Evolutionary conservation across 2,113 vertebrate genomes (phyloP).

Genomic region (Zapus hudsonius): DNA sequence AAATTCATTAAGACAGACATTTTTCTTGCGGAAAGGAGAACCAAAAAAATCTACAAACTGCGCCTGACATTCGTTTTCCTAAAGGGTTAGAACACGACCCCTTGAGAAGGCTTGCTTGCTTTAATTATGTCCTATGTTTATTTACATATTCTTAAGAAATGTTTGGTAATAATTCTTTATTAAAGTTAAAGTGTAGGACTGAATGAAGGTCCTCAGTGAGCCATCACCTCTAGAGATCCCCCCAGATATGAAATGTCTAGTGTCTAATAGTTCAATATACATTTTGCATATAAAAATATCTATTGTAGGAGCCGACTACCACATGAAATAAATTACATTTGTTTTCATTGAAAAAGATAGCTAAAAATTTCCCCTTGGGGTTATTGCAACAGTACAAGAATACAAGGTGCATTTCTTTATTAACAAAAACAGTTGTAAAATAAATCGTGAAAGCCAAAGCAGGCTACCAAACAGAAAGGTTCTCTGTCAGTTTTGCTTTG

Average conservation of each 20-base stretch:
- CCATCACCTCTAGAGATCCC: constrained; percentile 61
- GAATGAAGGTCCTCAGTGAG: neutral
- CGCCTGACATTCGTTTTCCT: constrained; percentile 19
- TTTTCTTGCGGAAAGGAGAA: constrained; percentile 57
- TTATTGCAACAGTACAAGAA: constrained; percentile 87
- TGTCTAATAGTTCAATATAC: constrained; percentile 62
- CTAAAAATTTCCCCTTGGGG: constrained; percentile 85
- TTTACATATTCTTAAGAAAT: constrained; percentile 77
- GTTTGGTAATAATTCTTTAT: constrained; percentile 71
- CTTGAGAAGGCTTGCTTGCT: constrained; percentile 38
- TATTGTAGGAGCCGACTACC: constrained; percentile 81
- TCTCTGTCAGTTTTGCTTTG: constrained; percentile 74
- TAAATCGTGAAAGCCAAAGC: constrained; percentile 85
- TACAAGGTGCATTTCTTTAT: constrained; percentile 86
- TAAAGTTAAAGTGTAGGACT: constrained; percentile 14
- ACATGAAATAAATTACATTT: constrained; percentile 84
- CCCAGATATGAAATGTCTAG: constrained; percentile 41
- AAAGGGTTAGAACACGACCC: neutral
- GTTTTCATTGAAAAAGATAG: constrained; percentile 86
- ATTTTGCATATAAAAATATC: constrained; percentile 88
- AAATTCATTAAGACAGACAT: constrained; percentile 35
- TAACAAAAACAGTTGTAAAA: constrained; percentile 84
- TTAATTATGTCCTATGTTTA: constrained; percentile 60
- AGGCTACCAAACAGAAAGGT: constrained; percentile 81
- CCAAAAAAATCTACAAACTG: constrained; percentile 23